Base-by-base conservation (phyloP, 2,113 vertebrate genomes). In the Cephalopholis sonnerati region DNA sequence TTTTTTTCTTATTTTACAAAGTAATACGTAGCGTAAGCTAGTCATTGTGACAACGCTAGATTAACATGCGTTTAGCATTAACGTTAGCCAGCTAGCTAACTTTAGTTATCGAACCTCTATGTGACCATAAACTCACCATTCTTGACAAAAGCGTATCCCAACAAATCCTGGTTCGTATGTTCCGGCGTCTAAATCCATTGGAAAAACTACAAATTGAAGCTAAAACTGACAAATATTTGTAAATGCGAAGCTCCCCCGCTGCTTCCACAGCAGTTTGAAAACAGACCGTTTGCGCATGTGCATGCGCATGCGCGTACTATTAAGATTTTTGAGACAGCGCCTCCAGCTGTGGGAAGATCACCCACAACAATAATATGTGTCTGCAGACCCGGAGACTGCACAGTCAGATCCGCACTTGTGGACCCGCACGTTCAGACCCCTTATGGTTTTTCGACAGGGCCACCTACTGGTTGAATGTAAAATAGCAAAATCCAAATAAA, bases 141-240 rank as follows among this genome's bases (percentile, higher is more conserved):
- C 96, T 77, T 96, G 95, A 90, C 96, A 96, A 86, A 96, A 96
- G 10, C 96, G 77, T 48, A 96, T 96, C 7, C 96, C 95, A 17
- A 96, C 95, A 70, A 96, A 96, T 2, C 96, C 95, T 0, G 94
- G 96, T 18, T 94, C 96, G 63, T 95, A 93, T 12, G 86, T 46
- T 5, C 91, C 95, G 1, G 82, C 71, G 6, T 96, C 96, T 71
- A 96, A 59, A 67, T 96, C 95, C 96, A 96, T 96, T 7, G 0
- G 2, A 53, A 25, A 32, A 25, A 20, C 2, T 13, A 12, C 9
- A 48, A 0, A 5, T 46, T 48, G 22, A 36, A 13, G 24, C 24
- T 29, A 78, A 86, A 46, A 1, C 7, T 13, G 7, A 61, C 1
- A 48, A 77, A 74, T 16, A 63, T 4, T 12, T 39, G 46, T 2